Evolutionary conservation across 2,888 invertebrate genomes (phyloP).

Genomic region (Drosophila multiciliata): DNA sequence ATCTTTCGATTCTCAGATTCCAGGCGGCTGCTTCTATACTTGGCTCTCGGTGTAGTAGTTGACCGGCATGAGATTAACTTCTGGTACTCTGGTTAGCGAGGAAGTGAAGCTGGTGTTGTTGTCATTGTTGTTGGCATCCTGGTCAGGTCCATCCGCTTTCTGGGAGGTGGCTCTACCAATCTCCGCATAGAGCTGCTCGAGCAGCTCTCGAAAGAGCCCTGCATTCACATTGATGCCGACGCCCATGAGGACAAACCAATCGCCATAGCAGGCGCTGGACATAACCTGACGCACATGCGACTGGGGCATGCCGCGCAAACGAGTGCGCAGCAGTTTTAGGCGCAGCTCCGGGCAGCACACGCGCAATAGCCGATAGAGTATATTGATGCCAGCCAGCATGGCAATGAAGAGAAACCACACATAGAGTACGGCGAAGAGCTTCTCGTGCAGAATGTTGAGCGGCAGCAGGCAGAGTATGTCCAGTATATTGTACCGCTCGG

Average conservation of each 20-base stretch:
- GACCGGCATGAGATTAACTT: constrained; percentile 6
- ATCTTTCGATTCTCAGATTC: neutral
- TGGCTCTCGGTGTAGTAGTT: constrained; percentile 56
- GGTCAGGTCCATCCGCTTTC: neutral
- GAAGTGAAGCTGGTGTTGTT: neutral
- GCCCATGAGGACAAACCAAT: constrained; percentile 91
- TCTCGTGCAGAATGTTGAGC: constrained; percentile 91
- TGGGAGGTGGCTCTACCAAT: neutral
- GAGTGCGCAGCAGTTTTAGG: constrained; percentile 69
- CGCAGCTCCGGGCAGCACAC: constrained; percentile 85
- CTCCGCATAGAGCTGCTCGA: constrained; percentile 85
- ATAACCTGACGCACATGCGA: constrained; percentile 64
- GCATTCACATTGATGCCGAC: constrained; percentile 91
- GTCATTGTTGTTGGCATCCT: neutral
- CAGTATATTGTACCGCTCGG: constrained; percentile 92
- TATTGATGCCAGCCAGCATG: constrained; percentile 87
- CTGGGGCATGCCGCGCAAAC: constrained; percentile 69
- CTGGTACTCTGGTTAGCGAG: constrained; percentile 2
- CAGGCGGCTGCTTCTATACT: constrained; percentile 14
- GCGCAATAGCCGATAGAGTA: constrained; percentile 88
- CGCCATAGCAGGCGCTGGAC: constrained; percentile 86
- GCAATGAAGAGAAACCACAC: constrained; percentile 90
- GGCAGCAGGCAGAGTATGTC: constrained; percentile 91
- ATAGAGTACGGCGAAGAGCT: constrained; percentile 90
- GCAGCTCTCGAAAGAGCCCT: constrained; percentile 88